Base-by-base conservation (phyloP, 2,113 vertebrate genomes). In the Haemorhous mexicanus region DNA sequence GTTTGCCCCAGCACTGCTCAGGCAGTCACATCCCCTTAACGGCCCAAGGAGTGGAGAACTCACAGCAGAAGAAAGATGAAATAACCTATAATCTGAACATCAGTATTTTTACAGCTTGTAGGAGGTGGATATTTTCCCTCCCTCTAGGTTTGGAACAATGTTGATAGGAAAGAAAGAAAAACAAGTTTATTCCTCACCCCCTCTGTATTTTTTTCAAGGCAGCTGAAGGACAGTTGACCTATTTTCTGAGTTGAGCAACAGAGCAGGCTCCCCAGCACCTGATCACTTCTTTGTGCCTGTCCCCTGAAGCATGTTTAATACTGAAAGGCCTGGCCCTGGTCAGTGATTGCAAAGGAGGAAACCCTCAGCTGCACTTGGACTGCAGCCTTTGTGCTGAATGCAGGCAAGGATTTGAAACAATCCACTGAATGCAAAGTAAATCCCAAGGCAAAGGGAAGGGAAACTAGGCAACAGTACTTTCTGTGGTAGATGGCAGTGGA, bases 221-320 rank as follows among this genome's bases (percentile, higher is more conserved):
- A 67, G 75, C 53, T 93, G 75, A 86, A 89, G 80, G 80, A 80
- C 73, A 80, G 83, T 61, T 94, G 96, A 95, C 94, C 96, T 92
- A 87, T 93, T 95, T 96, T 94, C 76, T 28, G 56, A 74, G 76
- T 67, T 86, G 83, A 44, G 43, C 39, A 59, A 55, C 9, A 59
- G 39, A 74, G 73, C 68, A 87, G 64, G 27, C 64, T 94, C 47
- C 49, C 49, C 56, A 92, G 83, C 94, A 93, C 86, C 91, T 92
- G 96, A 96, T 39, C 11, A 12, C 44, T 74, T 86, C 89, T 94
- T 94, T 96, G 94, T 96, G 91, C 61, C 52, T 89, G 85, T 75
- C 59, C 73, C 73, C 64, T 78, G 86, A 89, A 88, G 91, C 95
- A 63, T 94, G 83, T 35, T 86, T 81, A 88, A 78, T 52, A 28